A percentile compares a stretch with the other conserved stretches of the same genome.
Conservation (phyloP, 2,888 invertebrate species). For the Platypus cylindrus region DNA sequence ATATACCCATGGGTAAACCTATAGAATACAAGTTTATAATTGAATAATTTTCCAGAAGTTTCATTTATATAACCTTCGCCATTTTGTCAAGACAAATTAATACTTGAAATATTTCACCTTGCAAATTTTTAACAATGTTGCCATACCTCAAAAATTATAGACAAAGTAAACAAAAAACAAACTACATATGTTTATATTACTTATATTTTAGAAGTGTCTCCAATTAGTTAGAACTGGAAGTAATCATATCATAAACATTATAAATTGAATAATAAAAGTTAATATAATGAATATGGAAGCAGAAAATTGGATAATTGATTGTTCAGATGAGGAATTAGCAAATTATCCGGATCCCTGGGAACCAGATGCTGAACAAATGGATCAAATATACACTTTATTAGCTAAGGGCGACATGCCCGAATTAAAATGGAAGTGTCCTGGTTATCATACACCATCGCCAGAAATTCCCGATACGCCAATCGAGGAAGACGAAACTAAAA, state of each 20-base stretch:
- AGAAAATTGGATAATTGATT: conserved; percentile 50
- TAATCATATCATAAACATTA: neutral
- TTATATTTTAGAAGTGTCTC: neutral
- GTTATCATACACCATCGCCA: conserved; percentile 63
- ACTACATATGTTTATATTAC: neutral
- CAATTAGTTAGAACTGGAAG: neutral
- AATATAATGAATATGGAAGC: conserved; percentile 12
- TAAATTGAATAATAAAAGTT: too few species aligned
- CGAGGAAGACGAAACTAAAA: conserved; percentile 28
- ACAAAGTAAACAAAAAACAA: neutral
- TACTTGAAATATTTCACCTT: too few species aligned
- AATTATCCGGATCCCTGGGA: conserved; percentile 46
- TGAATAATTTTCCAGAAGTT: too few species aligned
- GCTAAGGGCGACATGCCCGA: conserved; percentile 55
- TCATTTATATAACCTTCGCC: too few species aligned
- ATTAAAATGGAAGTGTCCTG: conserved; percentile 72
- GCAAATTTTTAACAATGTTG: too few species aligned
- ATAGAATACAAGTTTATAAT: too few species aligned
- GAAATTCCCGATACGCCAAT: conserved; percentile 32
- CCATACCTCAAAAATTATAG: too few species aligned
- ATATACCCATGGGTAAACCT: too few species aligned
- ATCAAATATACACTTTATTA: conserved; percentile 56
- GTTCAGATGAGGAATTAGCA: conserved; percentile 54
- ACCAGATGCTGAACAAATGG: conserved; percentile 55
- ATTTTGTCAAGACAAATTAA: too few species aligned